These are phyloP conservation scores for Eulemur coronatus DNA, from an alignment of 2,797 vertebrate species.

Conservation along the genomic window DNA sequence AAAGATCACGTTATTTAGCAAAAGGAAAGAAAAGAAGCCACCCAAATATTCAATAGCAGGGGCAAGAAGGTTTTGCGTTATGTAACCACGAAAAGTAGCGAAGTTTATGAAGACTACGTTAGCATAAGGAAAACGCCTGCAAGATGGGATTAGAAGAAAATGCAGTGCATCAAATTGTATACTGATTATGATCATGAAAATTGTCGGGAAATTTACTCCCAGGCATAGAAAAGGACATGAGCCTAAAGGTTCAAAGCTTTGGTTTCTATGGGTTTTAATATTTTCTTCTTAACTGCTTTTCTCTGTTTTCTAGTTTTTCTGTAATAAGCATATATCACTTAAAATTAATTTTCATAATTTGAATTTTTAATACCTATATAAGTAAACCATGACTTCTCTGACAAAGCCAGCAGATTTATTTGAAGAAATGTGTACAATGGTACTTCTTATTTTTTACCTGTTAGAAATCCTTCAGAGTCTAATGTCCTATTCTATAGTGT, in stretches of 20 bases:
- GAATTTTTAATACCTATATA: not conserved
- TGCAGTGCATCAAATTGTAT: rapidly evolving
- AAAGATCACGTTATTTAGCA: not conserved
- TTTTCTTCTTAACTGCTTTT: not conserved
- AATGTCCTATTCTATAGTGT: rapidly evolving
- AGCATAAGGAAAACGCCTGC: no score
- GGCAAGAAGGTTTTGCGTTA: no score
- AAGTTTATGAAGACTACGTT: not conserved
- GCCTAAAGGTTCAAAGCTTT: not conserved
- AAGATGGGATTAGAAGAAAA: not conserved
- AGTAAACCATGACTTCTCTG: not conserved
- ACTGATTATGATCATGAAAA: not conserved
- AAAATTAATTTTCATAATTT: not conserved
- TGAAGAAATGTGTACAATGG: not conserved
- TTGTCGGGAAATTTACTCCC: not conserved
- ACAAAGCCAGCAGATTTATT: not conserved
- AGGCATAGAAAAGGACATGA: not conserved
- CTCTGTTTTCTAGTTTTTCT: not conserved
- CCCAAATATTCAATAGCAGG: not conserved
- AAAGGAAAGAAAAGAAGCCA: not conserved
- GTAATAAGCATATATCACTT: not conserved
- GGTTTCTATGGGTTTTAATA: not conserved
- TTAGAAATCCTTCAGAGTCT: not conserved
- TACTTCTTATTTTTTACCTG: not conserved
- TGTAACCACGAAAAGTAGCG: not conserved